Base-by-base conservation (phyloP, 2,113 vertebrate species). In the Capra hircus region DNA sequence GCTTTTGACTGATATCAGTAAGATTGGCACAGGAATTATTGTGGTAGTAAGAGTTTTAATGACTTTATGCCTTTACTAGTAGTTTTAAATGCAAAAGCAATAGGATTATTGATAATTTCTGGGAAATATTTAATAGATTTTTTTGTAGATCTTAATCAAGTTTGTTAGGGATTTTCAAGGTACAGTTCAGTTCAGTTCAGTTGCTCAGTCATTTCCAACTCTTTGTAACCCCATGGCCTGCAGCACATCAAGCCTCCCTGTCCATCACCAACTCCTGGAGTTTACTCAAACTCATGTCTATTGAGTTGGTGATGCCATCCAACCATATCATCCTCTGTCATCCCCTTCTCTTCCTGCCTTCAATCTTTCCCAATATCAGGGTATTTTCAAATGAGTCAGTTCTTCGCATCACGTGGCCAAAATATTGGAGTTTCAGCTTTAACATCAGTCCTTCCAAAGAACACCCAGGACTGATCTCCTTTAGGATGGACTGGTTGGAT, bases 201-300 rank as follows among this genome's bases (percentile, higher is more conserved):
- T 67, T 1, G 2, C 33, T 67, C 64, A 36, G 17, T 67, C 3
- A 0, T n/a, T 4, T 36, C 33, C 1, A 9, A 17, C 64, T 67
- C 1, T 36, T 67, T n/a, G 33, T 2, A 4, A 67, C 16, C 33
- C 64, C 33, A 21, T n/a, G 62, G 16, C 19, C 16, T 36, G 8
- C 33, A 19, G 33, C 16, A 36, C 0, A 1, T 4, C 64, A 67
- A 17, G 16, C 16, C 64, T 67, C 33, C 16, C 33, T 67, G 62
- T 67, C 33, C 33, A 67, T n/a, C 33, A 67, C 33, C 62, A 67
- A 19, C 62, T 67, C 33, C 33, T 5, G 33, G 33, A 67, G 16
- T 67, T 67, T 10, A n/a, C 62, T 67, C 62, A 67, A 17, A 64
- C 62, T 67, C 33, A 67, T 9, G 33, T n/a, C 33, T 7, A 19